Base-by-base conservation (phyloP, 1,140 invertebrate genomes). In the Anoplolepis gracilipes region DNA sequence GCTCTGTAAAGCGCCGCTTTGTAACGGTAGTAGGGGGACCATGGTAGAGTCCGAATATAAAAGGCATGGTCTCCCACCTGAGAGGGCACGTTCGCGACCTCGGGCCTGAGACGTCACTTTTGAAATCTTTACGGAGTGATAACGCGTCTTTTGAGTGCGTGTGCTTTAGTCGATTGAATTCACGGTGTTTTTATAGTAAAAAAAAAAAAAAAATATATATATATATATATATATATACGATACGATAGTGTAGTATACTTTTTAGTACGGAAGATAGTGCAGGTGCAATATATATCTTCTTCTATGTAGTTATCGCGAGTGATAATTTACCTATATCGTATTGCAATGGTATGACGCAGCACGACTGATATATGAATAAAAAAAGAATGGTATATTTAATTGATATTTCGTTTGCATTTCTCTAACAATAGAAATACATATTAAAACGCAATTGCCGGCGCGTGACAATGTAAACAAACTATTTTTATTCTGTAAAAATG, bases 11-110 rank as follows among this genome's bases (percentile, higher is more conserved):
- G 39, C 42, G 61, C 42, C 57, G 36, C 36, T 82, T 11, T 8
- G 25, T 42, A 59, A 72, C 53, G 25, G 78, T 82, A 30, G 65
- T 42, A 82, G 67, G 67, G 53, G 19, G 67, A 49, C 4, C 67
- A 59, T 46, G 36, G 13, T 72, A 42, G n/a, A n/a, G 55, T 42
- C 49, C 33, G 65, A 53, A 19, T 49, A 46, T 82, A 82, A 72
- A 82, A 82, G 67, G 36, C 65, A 81, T 25, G n/a, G 22, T 46
- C 25, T 72, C 53, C 67, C 67, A 82, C 65, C 78, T 82, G 67
- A 72, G 25, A 22, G 19, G 30, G 36, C 46, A 28, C 30, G 6
- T 42, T 53, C 39, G 42, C 28, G 53, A 72, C 78, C 53, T 72
- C 53, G 53, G 59, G 70, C 11, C 25, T 57, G 13, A 13, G 19